Base-by-base conservation (phyloP, 1,140 invertebrate species). In the Laupala kohalensis region DNA sequence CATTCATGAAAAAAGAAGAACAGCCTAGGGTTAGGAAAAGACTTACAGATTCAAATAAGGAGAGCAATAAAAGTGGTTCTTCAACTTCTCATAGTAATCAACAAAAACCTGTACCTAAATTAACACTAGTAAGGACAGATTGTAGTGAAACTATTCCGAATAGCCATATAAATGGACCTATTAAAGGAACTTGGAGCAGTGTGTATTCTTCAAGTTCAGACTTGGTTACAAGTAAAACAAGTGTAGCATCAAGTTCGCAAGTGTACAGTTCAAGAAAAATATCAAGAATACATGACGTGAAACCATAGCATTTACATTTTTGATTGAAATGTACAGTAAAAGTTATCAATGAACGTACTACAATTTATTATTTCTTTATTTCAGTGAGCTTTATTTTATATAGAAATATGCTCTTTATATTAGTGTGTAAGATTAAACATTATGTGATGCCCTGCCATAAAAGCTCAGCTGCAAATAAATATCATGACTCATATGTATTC, bases 51-150 rank as follows among this genome's bases (percentile, higher is more conserved):
- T 29, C 67, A 6, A 29, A 27, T 13, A 68, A 23, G 19, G 67
- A 68, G 19, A 53, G 37, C 19, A 19, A 13, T 68, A 27, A 29
- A 68, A 23, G 29, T 1, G 67, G 23, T 19, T 27, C n/a, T 68
- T 65, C 64, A 62, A 12, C 37, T 65, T 23, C 13, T 23, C 13
- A 25, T 65, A 65, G 64, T 65, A 68, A 27, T 23, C n/a, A 5
- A 29, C 19, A 12, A 4, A 68, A 68, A 37, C 3, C 23, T 68
- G 6, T 68, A 28, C 67, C 67, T 23, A 68, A 68, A 30, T 4
- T 68, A n/a, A 37, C 29, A n/a, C 24, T 68, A 0, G 67, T 68
- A 27, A 68, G 67, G 29, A 68, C 67, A 67, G 28, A 67, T 30
- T 13, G 12, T 27, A 29, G 67, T 6, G 67, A 68, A 30, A 29